These are phyloP conservation scores for Agrotis exclamationis DNA, from an alignment of 2,888 invertebrate species.

Conservation along the genomic window DNA sequence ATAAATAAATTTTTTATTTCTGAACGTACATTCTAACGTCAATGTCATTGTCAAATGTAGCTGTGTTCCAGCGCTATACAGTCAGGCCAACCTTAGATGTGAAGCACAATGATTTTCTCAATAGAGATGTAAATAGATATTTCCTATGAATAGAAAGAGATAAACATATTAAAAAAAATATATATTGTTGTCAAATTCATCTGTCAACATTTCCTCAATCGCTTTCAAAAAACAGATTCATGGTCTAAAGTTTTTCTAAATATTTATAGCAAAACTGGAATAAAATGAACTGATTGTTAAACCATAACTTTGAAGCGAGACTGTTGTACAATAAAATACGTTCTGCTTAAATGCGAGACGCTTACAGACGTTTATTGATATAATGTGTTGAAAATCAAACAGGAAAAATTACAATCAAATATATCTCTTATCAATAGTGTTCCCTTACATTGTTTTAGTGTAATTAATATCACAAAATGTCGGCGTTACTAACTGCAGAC, in stretches of 20 bases:
- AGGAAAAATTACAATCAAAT: constrained; percentile 54
- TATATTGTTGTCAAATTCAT: neutral
- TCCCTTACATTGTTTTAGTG: constrained; percentile 14
- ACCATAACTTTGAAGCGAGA: constrained; percentile 1
- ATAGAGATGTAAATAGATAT: neutral
- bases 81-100: no score
- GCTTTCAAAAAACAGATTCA: constrained; percentile 35
- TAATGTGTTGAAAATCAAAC: constrained; percentile 33
- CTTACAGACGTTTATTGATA: neutral
- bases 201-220: constrained; percentile 9
- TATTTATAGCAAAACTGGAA: neutral
- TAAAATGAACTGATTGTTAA: neutral
- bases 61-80: neutral
- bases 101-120: neutral
- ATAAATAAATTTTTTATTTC: no score
- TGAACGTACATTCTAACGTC: constrained; percentile 23
- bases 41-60: constrained; percentile 32
- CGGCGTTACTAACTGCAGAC: constrained; percentile 86
- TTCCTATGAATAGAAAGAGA: neutral
- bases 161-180: neutral
- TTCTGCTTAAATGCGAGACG: neutral
- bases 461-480: constrained; percentile 77
- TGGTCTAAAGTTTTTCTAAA: neutral
- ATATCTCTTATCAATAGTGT: constrained; percentile 46
- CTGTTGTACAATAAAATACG: neutral